Base-by-base conservation (phyloP, 2,888 invertebrate species). In the Microctonus aethiopoides region DNA sequence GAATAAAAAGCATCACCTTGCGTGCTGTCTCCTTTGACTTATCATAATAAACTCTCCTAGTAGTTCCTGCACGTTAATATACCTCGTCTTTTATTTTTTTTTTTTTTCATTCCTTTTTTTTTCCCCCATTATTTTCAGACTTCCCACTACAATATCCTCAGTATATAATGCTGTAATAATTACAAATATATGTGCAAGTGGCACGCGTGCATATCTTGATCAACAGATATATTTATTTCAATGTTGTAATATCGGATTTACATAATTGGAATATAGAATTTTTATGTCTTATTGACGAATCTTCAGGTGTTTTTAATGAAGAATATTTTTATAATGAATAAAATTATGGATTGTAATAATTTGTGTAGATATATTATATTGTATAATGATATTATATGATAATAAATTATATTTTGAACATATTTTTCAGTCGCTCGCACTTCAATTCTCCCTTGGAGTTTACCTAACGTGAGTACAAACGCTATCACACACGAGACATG, bases 401-500 rank as follows among this genome's bases (percentile, higher is more conserved):
- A n/a, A n/a, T n/a, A n/a, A n/a, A n/a, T n/a, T n/a, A n/a, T n/a
- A n/a, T n/a, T n/a, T n/a, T 81, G 74, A 65, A 81, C 80, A 79
- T 56, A 16, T 65, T 74, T 51, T 70, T 71, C 70, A 65, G 68
- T 65, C 62, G 63, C 60, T 69, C 39, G 52, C 65, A 22, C 26
- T 64, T 4, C 16, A 67, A 72, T 64, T 68, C 72, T 77, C 72
- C 73, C 77, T 75, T 74, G 74, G 76, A 72, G 74, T 76, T 70
- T 73, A 67, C 72, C 67, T 78, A 77, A 77, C 75, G 77, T 76
- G 78, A 74, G 57, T 69, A 75, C 70, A 71, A 71, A 67, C 81
- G 81, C 77, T 83, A 84, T 85, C 80, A 84, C 77, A 29, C 20
- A 79, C 83, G 81, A 84, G 82, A 84, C 84, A 82, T 83, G 84